phyloP scores from a whole-genome alignment of 2,888 invertebrate species.

The Oscheius sp. region DNA sequence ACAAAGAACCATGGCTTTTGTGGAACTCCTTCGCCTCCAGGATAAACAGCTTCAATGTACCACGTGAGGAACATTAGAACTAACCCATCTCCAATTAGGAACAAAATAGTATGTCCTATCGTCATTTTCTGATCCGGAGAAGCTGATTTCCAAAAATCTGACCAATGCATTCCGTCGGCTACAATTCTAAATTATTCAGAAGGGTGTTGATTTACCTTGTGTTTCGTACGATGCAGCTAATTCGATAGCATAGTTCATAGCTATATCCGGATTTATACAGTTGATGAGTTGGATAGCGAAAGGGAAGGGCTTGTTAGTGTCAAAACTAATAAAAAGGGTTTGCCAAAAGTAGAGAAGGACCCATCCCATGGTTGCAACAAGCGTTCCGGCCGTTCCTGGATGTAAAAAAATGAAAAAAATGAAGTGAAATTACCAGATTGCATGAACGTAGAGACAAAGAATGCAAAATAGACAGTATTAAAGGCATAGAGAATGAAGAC shows the following conservation, averaged over 20 bases:
- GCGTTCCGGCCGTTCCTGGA: slow-evolving; percentile 57
- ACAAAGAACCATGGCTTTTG: slow-evolving; percentile 82
- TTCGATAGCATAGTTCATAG: slow-evolving; percentile 52
- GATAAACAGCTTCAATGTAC: slow-evolving; percentile 86
- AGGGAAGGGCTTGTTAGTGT: slow-evolving; percentile 44
- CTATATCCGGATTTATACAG: slow-evolving; percentile 62
- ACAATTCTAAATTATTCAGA: not conserved
- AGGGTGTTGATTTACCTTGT: slow-evolving; percentile 33
- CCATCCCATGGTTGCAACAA: slow-evolving; percentile 62
- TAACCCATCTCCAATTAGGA: slow-evolving; percentile 57
- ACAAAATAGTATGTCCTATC: slow-evolving; percentile 52
- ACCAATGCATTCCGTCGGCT: slow-evolving; percentile 60
- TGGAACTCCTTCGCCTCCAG: slow-evolving; percentile 82
- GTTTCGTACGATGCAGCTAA: slow-evolving; percentile 61
- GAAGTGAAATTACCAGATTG: slow-evolving; percentile 48
- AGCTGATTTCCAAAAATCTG: slow-evolving; percentile 39
- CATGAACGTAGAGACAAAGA: slow-evolving; percentile 62
- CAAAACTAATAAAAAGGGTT: slow-evolving; percentile 53
- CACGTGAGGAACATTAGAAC: slow-evolving; percentile 82
- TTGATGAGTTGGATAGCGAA: slow-evolving; percentile 50
- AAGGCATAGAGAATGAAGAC: slow-evolving; percentile 61
- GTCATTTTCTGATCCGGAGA: slow-evolving; percentile 59
- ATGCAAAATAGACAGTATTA: slow-evolving; percentile 59
- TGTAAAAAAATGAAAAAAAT: not conserved
- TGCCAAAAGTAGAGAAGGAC: slow-evolving; percentile 65